Percentiles rank a stretch among this genome's conserved stretches.
Evolutionary conservation across 1,140 invertebrate species (phyloP).

Genomic region (Pachypsylla venusta): DNA sequence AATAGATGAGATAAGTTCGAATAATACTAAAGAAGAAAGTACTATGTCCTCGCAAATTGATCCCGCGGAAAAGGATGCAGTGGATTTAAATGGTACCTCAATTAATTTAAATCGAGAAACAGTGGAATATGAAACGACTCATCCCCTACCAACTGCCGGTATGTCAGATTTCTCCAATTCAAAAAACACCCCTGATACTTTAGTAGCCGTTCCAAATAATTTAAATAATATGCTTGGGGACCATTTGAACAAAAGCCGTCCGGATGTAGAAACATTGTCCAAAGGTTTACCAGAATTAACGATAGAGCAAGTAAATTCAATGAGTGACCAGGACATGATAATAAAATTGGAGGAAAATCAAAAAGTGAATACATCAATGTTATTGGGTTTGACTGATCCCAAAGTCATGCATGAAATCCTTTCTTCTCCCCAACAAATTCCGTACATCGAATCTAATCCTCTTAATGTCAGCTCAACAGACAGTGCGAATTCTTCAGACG

Average conservation of each 20-base stretch:
- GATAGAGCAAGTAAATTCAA: neutral
- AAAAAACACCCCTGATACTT: too few relatives aligned
- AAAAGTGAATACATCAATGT: neutral
- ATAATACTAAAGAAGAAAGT: too few relatives aligned
- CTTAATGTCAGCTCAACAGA: neutral
- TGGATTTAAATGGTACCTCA: too few relatives aligned
- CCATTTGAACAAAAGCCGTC: neutral
- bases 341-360: neutral
- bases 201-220: neutral
- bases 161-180: too few relatives aligned
- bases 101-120: too few relatives aligned
- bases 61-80: too few relatives aligned
- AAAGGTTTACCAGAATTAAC: neutral
- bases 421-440: neutral
- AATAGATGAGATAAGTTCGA: too few relatives aligned
- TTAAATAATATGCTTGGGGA: neutral
- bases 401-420: neutral
- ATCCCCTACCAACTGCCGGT: too few relatives aligned
- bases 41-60: too few relatives aligned
- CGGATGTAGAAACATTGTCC: neutral
- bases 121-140: too few relatives aligned
- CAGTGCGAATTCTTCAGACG: neutral
- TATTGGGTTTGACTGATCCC: neutral
- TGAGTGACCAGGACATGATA: constrained; percentile 3
- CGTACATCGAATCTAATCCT: neutral